Conservation (phyloP, 2,797 vertebrate species). For the Mus caroli region DNA sequence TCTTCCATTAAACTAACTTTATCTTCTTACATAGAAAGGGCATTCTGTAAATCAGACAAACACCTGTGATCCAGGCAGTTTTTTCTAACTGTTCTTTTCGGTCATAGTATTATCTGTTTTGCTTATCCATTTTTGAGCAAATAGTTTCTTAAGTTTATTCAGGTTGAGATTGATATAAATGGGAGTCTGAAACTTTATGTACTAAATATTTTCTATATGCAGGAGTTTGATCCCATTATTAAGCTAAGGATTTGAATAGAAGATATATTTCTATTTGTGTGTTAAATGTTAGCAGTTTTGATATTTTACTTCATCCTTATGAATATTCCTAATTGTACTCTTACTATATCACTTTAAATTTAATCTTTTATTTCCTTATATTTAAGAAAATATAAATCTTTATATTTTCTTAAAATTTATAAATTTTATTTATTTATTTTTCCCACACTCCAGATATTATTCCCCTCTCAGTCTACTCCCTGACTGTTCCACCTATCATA, state of each 20-base stretch:
- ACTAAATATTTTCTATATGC: not conserved
- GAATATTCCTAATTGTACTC: not conserved
- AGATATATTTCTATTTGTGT: not conserved
- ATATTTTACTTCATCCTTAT: not conserved
- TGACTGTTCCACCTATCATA: too few species aligned
- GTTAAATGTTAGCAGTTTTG: not conserved
- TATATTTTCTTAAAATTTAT: too few species aligned
- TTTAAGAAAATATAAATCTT: too few species aligned
- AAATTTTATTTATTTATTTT: too few species aligned
- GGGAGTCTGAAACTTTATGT: not conserved
- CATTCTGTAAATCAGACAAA: not conserved
- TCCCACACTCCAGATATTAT: too few species aligned
- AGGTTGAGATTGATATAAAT: not conserved
- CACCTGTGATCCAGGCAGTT: not conserved
- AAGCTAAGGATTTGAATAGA: not conserved
- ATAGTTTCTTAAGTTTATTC: not conserved
- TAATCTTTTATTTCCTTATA: too few species aligned
- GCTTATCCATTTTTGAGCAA: not conserved
- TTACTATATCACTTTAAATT: too few species aligned
- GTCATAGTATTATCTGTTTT: not conserved
- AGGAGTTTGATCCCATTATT: not conserved
- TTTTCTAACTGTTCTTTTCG: not conserved
- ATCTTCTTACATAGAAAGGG: not conserved
- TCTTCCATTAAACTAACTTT: not conserved
- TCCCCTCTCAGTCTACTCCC: too few species aligned